These are phyloP conservation scores for Glyptemys insculpta DNA, from an alignment of 2,797 vertebrate species.

Conservation along the genomic window DNA sequence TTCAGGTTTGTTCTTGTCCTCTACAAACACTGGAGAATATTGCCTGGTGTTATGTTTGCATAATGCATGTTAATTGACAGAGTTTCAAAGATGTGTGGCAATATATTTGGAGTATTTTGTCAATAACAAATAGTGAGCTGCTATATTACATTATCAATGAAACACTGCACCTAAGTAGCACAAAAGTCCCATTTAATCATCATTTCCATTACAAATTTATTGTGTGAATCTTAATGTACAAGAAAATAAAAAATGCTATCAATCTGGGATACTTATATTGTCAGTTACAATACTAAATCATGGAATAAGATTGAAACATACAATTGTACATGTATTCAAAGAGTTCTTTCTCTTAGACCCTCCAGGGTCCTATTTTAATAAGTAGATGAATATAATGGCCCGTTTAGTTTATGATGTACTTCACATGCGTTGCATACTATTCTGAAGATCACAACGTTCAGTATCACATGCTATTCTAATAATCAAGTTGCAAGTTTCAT, in stretches of 20 bases:
- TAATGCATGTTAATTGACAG: constrained; percentile 13
- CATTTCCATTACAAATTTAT: not conserved
- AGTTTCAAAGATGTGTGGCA: not conserved
- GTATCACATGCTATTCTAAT: not conserved
- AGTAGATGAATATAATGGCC: constrained; percentile 9
- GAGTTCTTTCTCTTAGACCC: not conserved
- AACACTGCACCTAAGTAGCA: not conserved
- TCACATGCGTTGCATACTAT: rapidly evolving
- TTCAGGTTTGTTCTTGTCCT: not conserved
- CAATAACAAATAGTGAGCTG: not conserved
- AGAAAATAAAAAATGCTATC: not conserved
- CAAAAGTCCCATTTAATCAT: rapidly evolving
- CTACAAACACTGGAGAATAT: not conserved
- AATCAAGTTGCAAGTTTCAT: not conserved
- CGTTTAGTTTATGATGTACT: not conserved
- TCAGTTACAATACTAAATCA: not conserved
- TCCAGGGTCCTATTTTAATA: not conserved
- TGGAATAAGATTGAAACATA: not conserved
- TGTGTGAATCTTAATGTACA: not conserved
- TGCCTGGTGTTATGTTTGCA: not conserved
- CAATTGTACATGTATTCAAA: not conserved
- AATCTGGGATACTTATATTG: not conserved
- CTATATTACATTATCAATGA: not conserved
- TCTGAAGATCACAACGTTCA: not conserved
- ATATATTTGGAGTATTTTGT: not conserved